Evolutionary conservation across 2,888 invertebrate species (phyloP).

Genomic region (Halictus quadricinctus): DNA sequence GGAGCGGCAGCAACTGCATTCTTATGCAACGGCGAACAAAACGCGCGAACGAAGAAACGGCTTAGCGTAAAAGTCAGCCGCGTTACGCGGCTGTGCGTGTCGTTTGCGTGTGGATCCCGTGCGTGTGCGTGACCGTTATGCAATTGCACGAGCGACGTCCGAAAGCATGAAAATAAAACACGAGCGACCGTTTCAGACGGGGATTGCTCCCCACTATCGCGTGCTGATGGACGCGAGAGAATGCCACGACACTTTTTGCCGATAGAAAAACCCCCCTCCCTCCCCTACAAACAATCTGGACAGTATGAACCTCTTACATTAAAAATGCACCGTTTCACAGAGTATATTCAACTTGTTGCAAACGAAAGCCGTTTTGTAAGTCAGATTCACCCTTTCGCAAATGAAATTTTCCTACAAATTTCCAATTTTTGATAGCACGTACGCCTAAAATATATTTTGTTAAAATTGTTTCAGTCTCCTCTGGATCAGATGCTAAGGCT

Average conservation of each 20-base stretch:
- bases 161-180: slow-evolving; percentile 72
- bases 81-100: slow-evolving; percentile 23
- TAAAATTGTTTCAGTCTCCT: background rate
- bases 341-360: too few relatives aligned
- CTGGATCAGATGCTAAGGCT: too few relatives aligned
- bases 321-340: too few relatives aligned
- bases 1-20: slow-evolving; percentile 45
- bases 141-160: slow-evolving; percentile 70
- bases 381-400: too few relatives aligned
- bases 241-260: slow-evolving; percentile 61
- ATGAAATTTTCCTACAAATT: too few relatives aligned
- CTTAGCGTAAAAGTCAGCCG: slow-evolving; percentile 41
- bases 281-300: slow-evolving; percentile 35
- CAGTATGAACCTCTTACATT: background rate
- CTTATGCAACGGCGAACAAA: slow-evolving; percentile 54
- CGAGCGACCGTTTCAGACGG: slow-evolving; percentile 41
- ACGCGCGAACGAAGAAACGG: slow-evolving; percentile 18
- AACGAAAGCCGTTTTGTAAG: too few relatives aligned
- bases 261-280: slow-evolving; percentile 14
- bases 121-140: slow-evolving; percentile 72
- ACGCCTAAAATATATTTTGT: too few relatives aligned
- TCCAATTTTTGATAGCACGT: too few relatives aligned
- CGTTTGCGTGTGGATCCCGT: slow-evolving; percentile 30
- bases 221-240: slow-evolving; percentile 71
- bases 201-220: slow-evolving; percentile 56